phyloP scores from a whole-genome alignment of 23 tunicate species.

The Halocynthia aurantium region DNA sequence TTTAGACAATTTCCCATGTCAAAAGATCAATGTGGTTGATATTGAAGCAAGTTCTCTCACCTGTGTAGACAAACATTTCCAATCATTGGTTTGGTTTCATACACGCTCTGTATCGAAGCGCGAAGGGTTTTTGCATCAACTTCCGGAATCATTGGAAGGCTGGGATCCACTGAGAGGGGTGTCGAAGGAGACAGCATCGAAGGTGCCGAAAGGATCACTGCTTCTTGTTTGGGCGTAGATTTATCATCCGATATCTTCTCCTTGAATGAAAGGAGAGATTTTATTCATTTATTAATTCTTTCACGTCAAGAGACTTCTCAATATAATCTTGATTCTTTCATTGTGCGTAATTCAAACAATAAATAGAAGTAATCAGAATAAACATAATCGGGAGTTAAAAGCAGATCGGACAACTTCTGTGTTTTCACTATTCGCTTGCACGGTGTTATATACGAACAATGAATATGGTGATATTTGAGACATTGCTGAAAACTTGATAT shows the following conservation, averaged over 20 bases:
- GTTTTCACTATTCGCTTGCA: no score
- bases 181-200: conserved; percentile 15
- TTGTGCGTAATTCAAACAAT: no score
- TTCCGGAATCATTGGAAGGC: conserved; percentile 9
- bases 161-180: neutral
- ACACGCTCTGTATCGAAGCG: conserved; percentile 10
- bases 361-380: no score
- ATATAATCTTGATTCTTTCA: no score
- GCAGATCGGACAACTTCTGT: no score
- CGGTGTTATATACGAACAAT: no score
- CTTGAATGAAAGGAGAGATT: neutral
- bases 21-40: neutral
- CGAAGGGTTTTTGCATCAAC: conserved; percentile 13
- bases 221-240: neutral
- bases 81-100: conserved; percentile 12
- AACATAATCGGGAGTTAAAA: no score
- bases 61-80: conserved; percentile 19
- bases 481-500: no score
- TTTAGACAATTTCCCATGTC: no score
- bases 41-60: neutral
- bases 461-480: no score
- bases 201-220: conserved; percentile 14
- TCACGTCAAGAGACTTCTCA: no score
- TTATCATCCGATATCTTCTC: neutral
- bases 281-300: neutral